Percentiles rank a stretch among this genome's conserved stretches.
Evolutionary conservation across 2,888 invertebrate genomes (phyloP).

Genomic region (Cheilosia vulpina): DNA sequence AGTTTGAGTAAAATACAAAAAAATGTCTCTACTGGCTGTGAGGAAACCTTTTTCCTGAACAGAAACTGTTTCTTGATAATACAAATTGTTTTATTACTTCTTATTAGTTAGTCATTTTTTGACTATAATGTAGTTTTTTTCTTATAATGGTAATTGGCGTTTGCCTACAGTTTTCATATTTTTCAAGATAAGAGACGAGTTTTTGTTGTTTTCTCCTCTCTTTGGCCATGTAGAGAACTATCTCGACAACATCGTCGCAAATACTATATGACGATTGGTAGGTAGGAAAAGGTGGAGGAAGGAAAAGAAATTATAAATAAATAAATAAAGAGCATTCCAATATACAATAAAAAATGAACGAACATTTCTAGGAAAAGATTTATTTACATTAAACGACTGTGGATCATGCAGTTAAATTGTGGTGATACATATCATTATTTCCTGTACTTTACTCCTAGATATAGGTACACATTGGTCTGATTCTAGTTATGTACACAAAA

Average conservation of each 20-base stretch:
- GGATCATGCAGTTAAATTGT: constrained; percentile 24
- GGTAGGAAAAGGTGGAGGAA: neutral
- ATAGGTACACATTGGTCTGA: neutral
- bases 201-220: constrained; percentile 39
- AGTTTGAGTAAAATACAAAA: neutral
- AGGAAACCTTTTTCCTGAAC: neutral
- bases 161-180: constrained; percentile 2
- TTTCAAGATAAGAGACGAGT: constrained; percentile 48
- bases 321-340: constrained; percentile 46
- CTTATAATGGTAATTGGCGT: neutral
- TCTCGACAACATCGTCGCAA: constrained; percentile 46
- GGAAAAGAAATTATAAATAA: constrained; percentile 53
- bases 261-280: constrained; percentile 6
- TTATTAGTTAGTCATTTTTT: constrained; percentile 5
- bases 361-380: constrained; percentile 27
- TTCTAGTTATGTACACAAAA: constrained; percentile 7
- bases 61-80: neutral
- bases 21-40: constrained; percentile 10
- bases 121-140: neutral
- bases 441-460: neutral
- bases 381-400: constrained; percentile 15
- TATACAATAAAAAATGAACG: constrained; percentile 25
- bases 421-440: constrained; percentile 22
- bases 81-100: constrained; percentile 8
- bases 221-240: constrained; percentile 58